Conservation (phyloP, 2,113 vertebrate genomes). For the Marmota flaviventris region DNA sequence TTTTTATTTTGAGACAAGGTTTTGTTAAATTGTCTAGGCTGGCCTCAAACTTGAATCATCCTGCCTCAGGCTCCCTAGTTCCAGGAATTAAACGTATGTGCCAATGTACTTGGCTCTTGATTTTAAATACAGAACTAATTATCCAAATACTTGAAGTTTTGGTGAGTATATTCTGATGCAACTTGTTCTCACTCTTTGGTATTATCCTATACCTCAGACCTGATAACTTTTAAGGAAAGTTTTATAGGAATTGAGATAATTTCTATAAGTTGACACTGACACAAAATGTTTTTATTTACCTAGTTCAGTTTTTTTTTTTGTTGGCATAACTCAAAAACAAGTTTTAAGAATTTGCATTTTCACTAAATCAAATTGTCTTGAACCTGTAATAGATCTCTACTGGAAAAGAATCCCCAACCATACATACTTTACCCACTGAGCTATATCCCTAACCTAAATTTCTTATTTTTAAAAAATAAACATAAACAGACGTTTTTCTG, state of each 20-base stretch:
- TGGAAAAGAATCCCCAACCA: background rate
- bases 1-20: background rate
- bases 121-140: background rate
- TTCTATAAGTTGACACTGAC: background rate
- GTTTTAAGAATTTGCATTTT: background rate
- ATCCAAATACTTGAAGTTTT: background rate
- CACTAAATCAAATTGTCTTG: background rate
- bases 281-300: background rate
- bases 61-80: background rate
- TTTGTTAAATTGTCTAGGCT: background rate
- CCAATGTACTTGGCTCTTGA: background rate
- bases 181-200: background rate
- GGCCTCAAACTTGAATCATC: no score
- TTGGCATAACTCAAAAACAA: slow-evolving; percentile 20
- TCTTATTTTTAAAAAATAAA: slow-evolving; percentile 51
- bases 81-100: background rate
- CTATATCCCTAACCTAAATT: background rate
- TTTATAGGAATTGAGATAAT: background rate
- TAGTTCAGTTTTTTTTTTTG: background rate
- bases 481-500: slow-evolving; percentile 63
- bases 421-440: background rate
- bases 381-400: background rate
- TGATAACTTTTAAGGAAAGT: slow-evolving; percentile 11
- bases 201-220: background rate
- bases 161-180: background rate